These are phyloP conservation scores for Mycetomoellerius zeteki DNA, from an alignment of 1,140 invertebrate genomes.

Conservation along the genomic window DNA sequence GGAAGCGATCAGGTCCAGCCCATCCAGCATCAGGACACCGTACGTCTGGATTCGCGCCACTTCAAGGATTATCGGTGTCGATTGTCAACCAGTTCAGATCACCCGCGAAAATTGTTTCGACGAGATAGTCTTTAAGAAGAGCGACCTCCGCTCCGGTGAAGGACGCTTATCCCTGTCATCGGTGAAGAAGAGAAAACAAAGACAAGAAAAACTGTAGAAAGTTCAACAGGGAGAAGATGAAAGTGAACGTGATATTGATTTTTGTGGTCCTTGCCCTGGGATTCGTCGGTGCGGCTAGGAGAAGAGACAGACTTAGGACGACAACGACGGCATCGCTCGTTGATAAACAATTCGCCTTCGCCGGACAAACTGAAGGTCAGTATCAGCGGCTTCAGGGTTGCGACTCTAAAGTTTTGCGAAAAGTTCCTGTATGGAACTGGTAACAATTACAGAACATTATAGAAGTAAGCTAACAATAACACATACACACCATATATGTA, in stretches of 20 bases:
- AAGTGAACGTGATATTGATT: slow-evolving; percentile 26
- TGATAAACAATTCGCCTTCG: slow-evolving; percentile 72
- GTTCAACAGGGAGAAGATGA: slow-evolving; percentile 30
- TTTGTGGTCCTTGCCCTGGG: slow-evolving; percentile 42
- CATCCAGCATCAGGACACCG: slow-evolving; percentile 85
- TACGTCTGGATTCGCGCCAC: slow-evolving; percentile 79
- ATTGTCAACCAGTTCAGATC: slow-evolving; percentile 27
- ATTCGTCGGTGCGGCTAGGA: slow-evolving; percentile 49
- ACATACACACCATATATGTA: not conserved
- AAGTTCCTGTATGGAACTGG: not conserved
- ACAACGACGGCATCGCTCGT: not conserved
- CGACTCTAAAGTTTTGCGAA: not conserved
- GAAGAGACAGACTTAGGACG: slow-evolving; percentile 46
- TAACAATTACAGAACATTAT: not conserved
- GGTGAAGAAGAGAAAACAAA: not conserved
- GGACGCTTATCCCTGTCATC: slow-evolving; percentile 7
- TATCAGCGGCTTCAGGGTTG: not conserved
- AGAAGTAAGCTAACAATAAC: not conserved
- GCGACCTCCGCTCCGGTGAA: not conserved
- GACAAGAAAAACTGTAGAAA: not conserved
- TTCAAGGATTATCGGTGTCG: slow-evolving; percentile 9
- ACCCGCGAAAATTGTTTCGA: not conserved
- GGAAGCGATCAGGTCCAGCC: slow-evolving; percentile 85
- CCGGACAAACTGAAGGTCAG: slow-evolving; percentile 79
- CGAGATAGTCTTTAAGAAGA: not conserved